These are phyloP conservation scores for Sturnus vulgaris DNA, from an alignment of 2,113 vertebrate species.

Conservation along the genomic window DNA sequence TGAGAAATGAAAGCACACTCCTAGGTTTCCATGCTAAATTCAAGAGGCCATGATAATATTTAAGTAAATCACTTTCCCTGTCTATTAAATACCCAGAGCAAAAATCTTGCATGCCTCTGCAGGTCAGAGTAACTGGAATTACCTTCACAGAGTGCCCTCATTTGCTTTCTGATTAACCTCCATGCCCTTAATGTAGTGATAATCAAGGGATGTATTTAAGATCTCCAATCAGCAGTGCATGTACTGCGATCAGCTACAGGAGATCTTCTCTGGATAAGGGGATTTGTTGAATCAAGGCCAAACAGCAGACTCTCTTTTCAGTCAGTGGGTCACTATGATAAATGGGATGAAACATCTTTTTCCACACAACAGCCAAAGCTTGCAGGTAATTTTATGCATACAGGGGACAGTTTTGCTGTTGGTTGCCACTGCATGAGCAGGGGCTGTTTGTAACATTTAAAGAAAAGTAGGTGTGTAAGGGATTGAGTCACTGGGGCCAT, in stretches of 20 bases:
- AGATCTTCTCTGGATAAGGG: neutral
- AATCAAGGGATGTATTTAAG: neutral
- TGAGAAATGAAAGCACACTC: neutral
- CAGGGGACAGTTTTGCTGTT: neutral
- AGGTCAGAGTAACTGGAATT: neutral
- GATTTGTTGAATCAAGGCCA: neutral
- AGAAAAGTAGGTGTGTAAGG: neutral
- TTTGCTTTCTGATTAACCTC: slow-evolving; percentile 47
- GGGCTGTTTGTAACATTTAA: neutral
- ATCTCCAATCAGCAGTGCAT: neutral
- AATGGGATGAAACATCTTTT: neutral
- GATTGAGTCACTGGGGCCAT: neutral
- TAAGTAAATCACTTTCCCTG: neutral
- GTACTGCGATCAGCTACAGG: neutral
- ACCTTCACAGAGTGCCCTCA: neutral
- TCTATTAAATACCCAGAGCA: neutral
- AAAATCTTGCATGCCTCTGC: neutral
- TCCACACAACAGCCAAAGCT: neutral
- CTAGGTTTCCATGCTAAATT: neutral
- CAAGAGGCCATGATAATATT: neutral
- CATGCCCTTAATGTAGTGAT: neutral
- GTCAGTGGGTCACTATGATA: neutral
- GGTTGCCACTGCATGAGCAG: neutral
- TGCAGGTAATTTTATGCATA: neutral
- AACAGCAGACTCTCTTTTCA: neutral